Base-by-base conservation (phyloP, 2,113 vertebrate species). In the Pelusios castaneus region DNA sequence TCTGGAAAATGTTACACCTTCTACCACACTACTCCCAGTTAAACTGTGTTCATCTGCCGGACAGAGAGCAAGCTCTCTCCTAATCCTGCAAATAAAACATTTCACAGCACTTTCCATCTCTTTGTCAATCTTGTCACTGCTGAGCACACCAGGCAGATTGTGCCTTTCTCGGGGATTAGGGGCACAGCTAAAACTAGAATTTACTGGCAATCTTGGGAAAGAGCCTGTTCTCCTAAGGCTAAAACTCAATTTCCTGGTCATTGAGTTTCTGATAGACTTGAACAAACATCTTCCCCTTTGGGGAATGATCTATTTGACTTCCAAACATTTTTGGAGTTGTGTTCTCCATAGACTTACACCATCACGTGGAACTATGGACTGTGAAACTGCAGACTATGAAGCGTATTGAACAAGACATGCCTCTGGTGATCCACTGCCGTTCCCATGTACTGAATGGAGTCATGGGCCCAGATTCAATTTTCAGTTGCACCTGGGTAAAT, bases 11-110 rank as follows among this genome's bases (percentile, higher is more conserved):
- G 7, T 38, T 91, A 63, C 82, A 91, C 94, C 88, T 78, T 95
- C 90, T 80, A 92, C 45, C 93, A 81, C 19, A 47, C 19, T 84
- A 11, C 47, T 93, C 8, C 58, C 29, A 83, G 80, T 55, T 89
- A 84, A 88, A 43, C 80, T 76, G 43, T 47, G 5, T 49, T 92
- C n/a, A 45, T 90, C 80, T 89, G 41, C 84, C 89, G 85, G 83
- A 52, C 77, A 51, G 84, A 92, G 89, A 94, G 80, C 31, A 91
- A 91, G 89, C 92, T 96, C 88, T 92, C 38, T 85, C 88, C 77
- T 95, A 95, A 93, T 90, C 80, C 77, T 88, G 80, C 82, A 89
- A 93, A 93, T 77, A 88, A 77, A 34, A 34, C 67, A 45, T 89
- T 60, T 93, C 80, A 90, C 81, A 91, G 77, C 24, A 92, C 6